Evolutionary conservation across 2,797 vertebrate genomes (phyloP).

Genomic region (Rhynchotus rufescens): DNA sequence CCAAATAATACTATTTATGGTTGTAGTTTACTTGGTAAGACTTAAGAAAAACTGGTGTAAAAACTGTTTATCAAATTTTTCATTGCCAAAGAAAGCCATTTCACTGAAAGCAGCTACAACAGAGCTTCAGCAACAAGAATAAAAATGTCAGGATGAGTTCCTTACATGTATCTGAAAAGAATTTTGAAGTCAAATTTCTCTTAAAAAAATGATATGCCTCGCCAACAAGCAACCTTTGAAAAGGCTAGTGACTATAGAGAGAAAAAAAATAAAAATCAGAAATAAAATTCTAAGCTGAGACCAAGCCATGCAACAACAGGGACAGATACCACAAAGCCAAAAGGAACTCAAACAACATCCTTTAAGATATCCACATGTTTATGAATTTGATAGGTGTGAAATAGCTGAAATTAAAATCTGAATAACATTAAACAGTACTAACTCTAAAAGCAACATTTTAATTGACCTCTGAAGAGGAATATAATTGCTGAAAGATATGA

Average conservation of each 20-base stretch:
- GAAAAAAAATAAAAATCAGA: constrained; percentile 34
- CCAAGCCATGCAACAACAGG: constrained; percentile 33
- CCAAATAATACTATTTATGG: neutral
- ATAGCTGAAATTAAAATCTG: constrained; percentile 35
- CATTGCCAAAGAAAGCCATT: neutral
- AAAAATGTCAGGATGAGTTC: neutral
- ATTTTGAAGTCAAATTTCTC: neutral
- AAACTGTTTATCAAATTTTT: neutral
- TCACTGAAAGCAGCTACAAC: neutral
- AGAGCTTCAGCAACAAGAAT: neutral
- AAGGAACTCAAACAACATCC: constrained; percentile 28
- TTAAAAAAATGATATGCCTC: neutral
- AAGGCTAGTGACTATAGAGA: neutral
- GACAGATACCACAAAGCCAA: constrained; percentile 43
- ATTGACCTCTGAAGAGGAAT: constrained; percentile 37
- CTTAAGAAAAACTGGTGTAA: neutral
- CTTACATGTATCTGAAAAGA: neutral
- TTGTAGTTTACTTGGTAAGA: neutral
- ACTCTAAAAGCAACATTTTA: constrained; percentile 20
- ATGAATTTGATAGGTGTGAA: constrained; percentile 53
- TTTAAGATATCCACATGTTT: neutral
- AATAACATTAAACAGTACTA: constrained; percentile 6
- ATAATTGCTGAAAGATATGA: neutral
- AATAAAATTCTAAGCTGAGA: constrained; percentile 21
- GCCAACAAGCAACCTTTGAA: neutral